These are phyloP conservation scores for Agonum fuliginosum DNA, from an alignment of 2,888 invertebrate genomes.

Conservation along the genomic window DNA sequence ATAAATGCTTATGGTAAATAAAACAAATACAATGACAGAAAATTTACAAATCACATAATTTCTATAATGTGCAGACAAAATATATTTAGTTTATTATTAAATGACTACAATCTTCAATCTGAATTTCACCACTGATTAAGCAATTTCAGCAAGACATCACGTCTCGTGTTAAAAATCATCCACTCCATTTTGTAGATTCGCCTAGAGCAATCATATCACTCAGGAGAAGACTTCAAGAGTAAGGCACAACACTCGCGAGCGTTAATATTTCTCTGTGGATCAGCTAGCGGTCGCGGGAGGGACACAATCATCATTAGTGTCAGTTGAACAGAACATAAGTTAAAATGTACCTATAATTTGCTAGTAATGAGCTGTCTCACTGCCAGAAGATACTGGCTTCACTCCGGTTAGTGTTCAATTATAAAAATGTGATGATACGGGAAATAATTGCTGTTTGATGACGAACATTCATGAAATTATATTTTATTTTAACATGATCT, in stretches of 20 bases:
- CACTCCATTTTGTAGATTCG: neutral
- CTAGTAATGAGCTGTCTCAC: constrained; percentile 39
- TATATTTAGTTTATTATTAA: neutral
- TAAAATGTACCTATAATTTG: constrained; percentile 48
- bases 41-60: too few relatives aligned
- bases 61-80: neutral
- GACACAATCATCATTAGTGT: constrained; percentile 49
- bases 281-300: neutral
- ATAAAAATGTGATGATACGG: neutral
- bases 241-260: neutral
- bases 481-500: too few relatives aligned
- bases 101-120: neutral
- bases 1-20: too few relatives aligned
- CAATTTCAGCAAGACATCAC: too few relatives aligned
- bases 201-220: neutral
- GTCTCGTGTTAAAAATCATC: too few relatives aligned
- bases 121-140: too few relatives aligned
- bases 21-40: too few relatives aligned
- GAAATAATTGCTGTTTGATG: too few relatives aligned
- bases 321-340: constrained; percentile 27
- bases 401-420: constrained; percentile 6
- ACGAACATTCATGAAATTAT: too few relatives aligned
- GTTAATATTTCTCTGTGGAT: constrained; percentile 12
- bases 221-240: neutral
- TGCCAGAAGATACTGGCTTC: neutral